Base-by-base conservation (phyloP, 2,888 invertebrate genomes). In the Watsonalla binaria region DNA sequence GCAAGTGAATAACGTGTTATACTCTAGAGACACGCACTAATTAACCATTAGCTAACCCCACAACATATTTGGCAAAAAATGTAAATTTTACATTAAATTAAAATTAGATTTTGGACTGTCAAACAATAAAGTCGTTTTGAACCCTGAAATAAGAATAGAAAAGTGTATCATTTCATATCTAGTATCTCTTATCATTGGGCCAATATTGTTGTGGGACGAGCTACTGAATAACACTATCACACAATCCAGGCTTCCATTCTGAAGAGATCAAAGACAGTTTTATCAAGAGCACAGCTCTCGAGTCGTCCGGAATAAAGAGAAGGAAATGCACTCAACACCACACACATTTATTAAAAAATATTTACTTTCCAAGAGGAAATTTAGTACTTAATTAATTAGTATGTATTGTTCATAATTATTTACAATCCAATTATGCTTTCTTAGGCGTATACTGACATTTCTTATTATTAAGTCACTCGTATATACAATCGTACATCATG, bases 401-500 rank as follows among this genome's bases (percentile, higher is more conserved):
- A 47, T 15, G 33, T 51, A 37, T 59, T 60, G 54, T 50, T 55
- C 58, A 54, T 57, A 56, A 68, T 45, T 78, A 78, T 75, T 64
- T 76, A 76, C 72, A 75, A 59, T 66, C 61, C 58, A 58, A 72
- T 69, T 68, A 71, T 74, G 65, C 67, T 76, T 66, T 70, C 72
- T 80, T 78, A 68, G 72, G 76, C 84, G 83, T 86, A 85, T 85
- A 86, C 85, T 74, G 71, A 70, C 68, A 72, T 68, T 68, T 56
- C 62, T 65, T 65, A 59, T 60, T 48, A 55, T 61, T 65, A 64
- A 58, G 66, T 67, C 56, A 65, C 55, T 59, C 42, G 55, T 15
- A 59, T 55, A 60, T 58, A 67, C 58, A 67, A 65, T 64, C 65
- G 60, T 63, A 51, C 62, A 45, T 42, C 56, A 56, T 52, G 51